These are phyloP conservation scores for Metaphire vulgaris DNA, from an alignment of 1,140 invertebrate species.

Conservation along the genomic window DNA sequence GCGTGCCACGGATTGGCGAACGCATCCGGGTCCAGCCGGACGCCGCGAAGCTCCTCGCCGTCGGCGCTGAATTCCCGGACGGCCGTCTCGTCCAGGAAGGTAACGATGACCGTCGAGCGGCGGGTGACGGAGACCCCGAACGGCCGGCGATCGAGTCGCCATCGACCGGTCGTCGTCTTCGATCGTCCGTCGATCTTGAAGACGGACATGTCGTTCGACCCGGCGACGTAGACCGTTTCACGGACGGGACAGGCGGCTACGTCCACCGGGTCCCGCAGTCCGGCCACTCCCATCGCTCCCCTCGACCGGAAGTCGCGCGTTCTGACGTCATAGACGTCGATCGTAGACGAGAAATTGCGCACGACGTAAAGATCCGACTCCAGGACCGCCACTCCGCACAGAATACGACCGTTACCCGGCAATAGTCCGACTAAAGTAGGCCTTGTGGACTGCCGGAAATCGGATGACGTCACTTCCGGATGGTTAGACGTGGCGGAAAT, in stretches of 20 bases:
- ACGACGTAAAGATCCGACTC: background rate
- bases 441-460: too few species aligned
- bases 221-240: background rate
- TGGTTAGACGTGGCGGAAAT: too few species aligned
- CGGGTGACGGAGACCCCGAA: background rate
- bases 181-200: background rate
- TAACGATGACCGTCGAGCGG: too few species aligned
- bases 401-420: background rate
- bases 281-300: background rate
- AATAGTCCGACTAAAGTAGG: background rate
- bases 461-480: too few species aligned
- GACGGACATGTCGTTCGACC: background rate
- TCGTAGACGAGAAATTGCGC: background rate
- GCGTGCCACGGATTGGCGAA: background rate
- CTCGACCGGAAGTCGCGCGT: background rate
- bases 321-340: background rate
- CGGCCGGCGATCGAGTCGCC: background rate
- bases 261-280: background rate
- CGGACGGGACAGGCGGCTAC: background rate
- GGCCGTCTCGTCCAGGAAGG: background rate
- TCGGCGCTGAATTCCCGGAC: background rate
- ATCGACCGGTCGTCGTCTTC: background rate
- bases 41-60: background rate
- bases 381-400: background rate
- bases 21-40: background rate